A percentile compares a stretch with the other conserved stretches of the same genome.
phyloP scores from a whole-genome alignment of 2,888 invertebrate genomes.

The Parasteatoda lunata region DNA sequence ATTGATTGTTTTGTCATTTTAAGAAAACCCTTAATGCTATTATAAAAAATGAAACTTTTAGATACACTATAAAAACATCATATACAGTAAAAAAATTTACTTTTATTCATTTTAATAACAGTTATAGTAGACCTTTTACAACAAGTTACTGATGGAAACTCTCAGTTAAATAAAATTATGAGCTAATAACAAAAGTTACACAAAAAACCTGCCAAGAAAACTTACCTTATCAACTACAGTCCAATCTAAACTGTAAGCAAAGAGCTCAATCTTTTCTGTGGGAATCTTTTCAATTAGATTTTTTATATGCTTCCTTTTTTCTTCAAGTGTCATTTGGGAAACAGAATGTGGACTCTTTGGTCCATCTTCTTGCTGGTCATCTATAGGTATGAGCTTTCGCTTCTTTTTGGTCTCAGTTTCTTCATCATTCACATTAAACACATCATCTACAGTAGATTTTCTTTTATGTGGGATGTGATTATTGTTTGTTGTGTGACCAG shows the following conservation, averaged over 20 bases:
- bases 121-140: no score
- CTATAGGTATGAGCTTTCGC: constrained; percentile 85
- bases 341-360: constrained; percentile 51
- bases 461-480: constrained; percentile 76
- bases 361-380: constrained; percentile 74
- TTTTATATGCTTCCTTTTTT: constrained; percentile 96
- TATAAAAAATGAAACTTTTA: no score
- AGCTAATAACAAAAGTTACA: no score
- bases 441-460: constrained; percentile 87
- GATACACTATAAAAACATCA: no score
- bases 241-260: constrained; percentile 95
- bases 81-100: no score
- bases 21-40: no score
- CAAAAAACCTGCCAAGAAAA: constrained; percentile 52
- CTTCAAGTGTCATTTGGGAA: constrained; percentile 79
- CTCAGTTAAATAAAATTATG: no score
- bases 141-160: no score
- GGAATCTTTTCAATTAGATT: constrained; percentile 98
- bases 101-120: no score
- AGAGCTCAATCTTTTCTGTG: constrained; percentile 96
- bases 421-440: constrained; percentile 87
- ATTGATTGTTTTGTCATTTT: no score
- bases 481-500: constrained; percentile 31
- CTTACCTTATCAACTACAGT: constrained; percentile 83
- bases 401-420: constrained; percentile 77